These are phyloP conservation scores for Eubucco bourcierii DNA, from an alignment of 2,113 vertebrate species.

Conservation along the genomic window DNA sequence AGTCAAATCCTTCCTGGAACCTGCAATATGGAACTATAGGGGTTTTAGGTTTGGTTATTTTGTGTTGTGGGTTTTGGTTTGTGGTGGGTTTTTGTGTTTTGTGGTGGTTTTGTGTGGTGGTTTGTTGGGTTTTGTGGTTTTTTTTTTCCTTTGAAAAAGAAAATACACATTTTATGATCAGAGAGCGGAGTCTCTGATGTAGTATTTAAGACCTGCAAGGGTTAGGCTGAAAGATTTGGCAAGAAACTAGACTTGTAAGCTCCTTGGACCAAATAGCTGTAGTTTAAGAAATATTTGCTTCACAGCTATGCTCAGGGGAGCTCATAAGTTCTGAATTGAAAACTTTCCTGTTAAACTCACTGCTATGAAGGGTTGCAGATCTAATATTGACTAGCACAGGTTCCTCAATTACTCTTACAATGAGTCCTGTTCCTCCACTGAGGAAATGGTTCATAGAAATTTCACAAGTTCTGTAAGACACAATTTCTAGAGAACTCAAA, in stretches of 20 bases:
- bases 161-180: background rate
- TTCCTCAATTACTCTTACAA: background rate
- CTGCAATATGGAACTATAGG: background rate
- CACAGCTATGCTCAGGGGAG: background rate
- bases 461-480: background rate
- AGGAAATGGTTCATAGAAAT: background rate
- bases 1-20: background rate
- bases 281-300: background rate
- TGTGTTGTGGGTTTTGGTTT: background rate
- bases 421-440: background rate
- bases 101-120: background rate
- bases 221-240: background rate
- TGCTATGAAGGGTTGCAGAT: background rate
- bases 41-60: no score
- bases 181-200: background rate
- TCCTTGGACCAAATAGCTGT: background rate
- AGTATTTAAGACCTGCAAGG: background rate
- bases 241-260: background rate
- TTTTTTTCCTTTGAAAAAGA: rapidly evolving
- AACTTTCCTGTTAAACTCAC: background rate
- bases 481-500: background rate
- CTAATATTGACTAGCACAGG: background rate
- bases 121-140: background rate
- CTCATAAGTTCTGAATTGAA: background rate
- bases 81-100: no score